Evolutionary conservation across 2,113 vertebrate species (phyloP), one percentile per base, ranked within the genome.

Genomic region (Trochalopteron elliotii): DNA sequence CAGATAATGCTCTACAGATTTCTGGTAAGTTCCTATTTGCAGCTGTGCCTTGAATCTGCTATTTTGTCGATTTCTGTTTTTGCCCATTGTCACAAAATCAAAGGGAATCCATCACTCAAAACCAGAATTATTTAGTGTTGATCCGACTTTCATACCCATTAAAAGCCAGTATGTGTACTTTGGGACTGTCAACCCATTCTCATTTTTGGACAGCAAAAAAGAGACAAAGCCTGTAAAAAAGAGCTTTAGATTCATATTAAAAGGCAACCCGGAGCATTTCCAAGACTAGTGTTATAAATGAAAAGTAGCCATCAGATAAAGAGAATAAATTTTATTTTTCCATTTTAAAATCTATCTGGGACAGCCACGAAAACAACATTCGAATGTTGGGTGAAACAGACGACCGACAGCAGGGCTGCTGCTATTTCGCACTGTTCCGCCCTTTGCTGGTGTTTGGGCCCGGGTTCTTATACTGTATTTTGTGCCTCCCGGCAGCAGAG

Each of bases 61-160:
- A 1, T 44, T 47, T 13, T 4, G 18, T 52, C 40, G 2, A 18
- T 4, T 86, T 19, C 50, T 33, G 55, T 0, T 30, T 67, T 31
- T 39, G 16, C 15, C 30, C 19, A 5, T 27, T 19, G 23, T 17
- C 40, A n/a, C 47, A 56, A 80, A 80, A 55, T 31, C 49, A 31
- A 60, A 77, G 45, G 27, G 18, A 87, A 28, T 6, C 9, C 33
- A 69, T 39, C 24, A 12, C 50, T 81, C 28, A 45, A 81, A 80
- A 57, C 5, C 22, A 27, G 59, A 65, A 14, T 14, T 42, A 42
- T 25, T 50, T 50, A 25, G 42, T 44, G 15, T 27, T 37, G 14
- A 72, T 23, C 50, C 44, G 53, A 37, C 25, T 37, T 72, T 44
- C 31, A 42, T 16, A 80, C 5, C 23, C 12, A 3, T 7, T 9